phyloP scores from a whole-genome alignment of 2,113 vertebrate species.

The Onychostoma macrolepis region DNA sequence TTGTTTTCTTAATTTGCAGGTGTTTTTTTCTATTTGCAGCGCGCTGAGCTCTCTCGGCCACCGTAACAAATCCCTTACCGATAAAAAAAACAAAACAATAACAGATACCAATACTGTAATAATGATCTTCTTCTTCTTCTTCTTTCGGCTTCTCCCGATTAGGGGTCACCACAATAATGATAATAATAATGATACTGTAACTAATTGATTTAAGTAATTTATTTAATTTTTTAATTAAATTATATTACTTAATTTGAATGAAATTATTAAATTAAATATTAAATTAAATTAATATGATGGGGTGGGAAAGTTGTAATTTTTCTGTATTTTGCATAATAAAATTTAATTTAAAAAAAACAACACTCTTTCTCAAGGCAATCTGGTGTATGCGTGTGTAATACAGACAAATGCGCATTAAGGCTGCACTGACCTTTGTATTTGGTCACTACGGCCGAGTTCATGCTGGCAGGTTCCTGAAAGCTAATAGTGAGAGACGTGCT shows the following conservation, averaged over 20 bases:
- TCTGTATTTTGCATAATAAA: not conserved
- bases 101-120: not conserved
- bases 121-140: no score
- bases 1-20: no score
- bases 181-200: not conserved
- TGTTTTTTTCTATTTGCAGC: no score
- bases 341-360: not conserved
- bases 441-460: constrained; percentile 92
- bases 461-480: constrained; percentile 92
- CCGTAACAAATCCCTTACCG: not conserved
- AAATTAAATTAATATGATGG: not conserved
- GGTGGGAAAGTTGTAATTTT: not conserved
- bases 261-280: not conserved
- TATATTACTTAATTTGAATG: not conserved
- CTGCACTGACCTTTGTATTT: constrained; percentile 88
- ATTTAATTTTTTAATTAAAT: not conserved
- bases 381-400: not conserved
- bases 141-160: no score
- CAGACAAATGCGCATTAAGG: not conserved
- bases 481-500: constrained; percentile 89
- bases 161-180: no score
- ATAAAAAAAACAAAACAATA: not conserved
- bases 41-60: no score
- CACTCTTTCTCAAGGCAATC: not conserved
- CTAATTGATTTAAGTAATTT: not conserved